These are phyloP conservation scores for Hydractinia symbiolongicarpus DNA, from an alignment of 30 jellyfish, hydroid and myxozoan genomes.

Conservation along the genomic window DNA sequence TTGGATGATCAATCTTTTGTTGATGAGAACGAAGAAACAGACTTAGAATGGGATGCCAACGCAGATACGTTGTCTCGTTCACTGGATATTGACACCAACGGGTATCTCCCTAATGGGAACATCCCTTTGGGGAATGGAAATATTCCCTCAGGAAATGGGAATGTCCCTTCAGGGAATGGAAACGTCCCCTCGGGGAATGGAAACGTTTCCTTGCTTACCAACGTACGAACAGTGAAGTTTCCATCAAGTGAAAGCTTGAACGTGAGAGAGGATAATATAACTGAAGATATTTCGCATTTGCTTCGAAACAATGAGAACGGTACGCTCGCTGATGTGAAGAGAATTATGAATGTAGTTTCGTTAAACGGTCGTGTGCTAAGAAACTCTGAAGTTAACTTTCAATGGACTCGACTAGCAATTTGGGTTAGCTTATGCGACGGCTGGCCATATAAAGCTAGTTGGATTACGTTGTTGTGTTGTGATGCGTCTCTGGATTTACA, in stretches of 20 bases:
- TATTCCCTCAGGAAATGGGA: slow-evolving; percentile 20
- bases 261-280: slow-evolving; percentile 41
- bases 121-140: slow-evolving; percentile 34
- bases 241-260: slow-evolving; percentile 34
- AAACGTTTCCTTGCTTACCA: neutral
- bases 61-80: slow-evolving; percentile 20
- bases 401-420: slow-evolving; percentile 83
- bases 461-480: slow-evolving; percentile 75
- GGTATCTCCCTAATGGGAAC: slow-evolving; percentile 40
- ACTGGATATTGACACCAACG: slow-evolving; percentile 22
- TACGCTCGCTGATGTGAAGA: slow-evolving; percentile 64
- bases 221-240: slow-evolving; percentile 15
- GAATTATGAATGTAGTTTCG: slow-evolving; percentile 89
- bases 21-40: slow-evolving; percentile 46
- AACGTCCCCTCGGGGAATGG: slow-evolving; percentile 20
- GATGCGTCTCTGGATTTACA: slow-evolving; percentile 60
- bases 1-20: slow-evolving; percentile 25
- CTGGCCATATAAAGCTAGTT: slow-evolving; percentile 93
- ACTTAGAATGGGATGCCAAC: slow-evolving; percentile 80
- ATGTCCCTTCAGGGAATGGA: slow-evolving; percentile 19
- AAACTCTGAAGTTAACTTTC: slow-evolving; percentile 67
- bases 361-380: slow-evolving; percentile 77
- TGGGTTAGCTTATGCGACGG: slow-evolving; percentile 95
- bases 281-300: slow-evolving; percentile 76
- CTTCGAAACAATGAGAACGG: slow-evolving; percentile 83